phyloP scores from a whole-genome alignment of 2,888 invertebrate species.

The Cephus sareptanus region DNA sequence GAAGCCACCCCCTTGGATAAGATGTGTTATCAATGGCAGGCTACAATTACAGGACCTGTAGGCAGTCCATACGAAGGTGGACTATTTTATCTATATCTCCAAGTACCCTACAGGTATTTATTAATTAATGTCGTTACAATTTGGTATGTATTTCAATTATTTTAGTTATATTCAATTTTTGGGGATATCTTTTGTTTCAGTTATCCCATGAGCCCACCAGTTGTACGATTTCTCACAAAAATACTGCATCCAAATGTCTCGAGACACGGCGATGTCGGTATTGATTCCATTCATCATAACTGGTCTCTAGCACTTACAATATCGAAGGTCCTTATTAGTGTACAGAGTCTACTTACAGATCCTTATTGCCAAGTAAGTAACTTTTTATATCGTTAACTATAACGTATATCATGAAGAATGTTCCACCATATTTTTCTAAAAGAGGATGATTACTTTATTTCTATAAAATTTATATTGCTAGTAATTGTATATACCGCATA shows the following conservation, averaged over 20 bases:
- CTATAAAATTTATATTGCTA: too few relatives aligned
- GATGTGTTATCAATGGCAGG: slow-evolving; percentile 92
- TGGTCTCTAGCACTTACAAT: slow-evolving; percentile 95
- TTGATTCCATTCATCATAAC: slow-evolving; percentile 95
- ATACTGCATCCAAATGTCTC: slow-evolving; percentile 96
- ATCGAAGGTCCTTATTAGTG: slow-evolving; percentile 87
- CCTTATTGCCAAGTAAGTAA: slow-evolving; percentile 83
- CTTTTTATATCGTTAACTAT: background rate
- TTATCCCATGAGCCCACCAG: slow-evolving; percentile 93
- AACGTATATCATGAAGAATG: background rate
- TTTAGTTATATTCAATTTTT: background rate
- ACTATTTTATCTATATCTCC: slow-evolving; percentile 89
- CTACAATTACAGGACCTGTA: slow-evolving; percentile 89
- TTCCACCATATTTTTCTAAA: background rate
- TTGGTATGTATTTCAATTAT: background rate
- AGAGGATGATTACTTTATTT: too few relatives aligned
- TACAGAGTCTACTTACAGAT: slow-evolving; percentile 89
- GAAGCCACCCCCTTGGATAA: slow-evolving; percentile 84
- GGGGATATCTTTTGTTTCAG: slow-evolving; percentile 54
- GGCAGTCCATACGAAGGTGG: slow-evolving; percentile 96
- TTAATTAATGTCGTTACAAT: background rate
- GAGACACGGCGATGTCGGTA: slow-evolving; percentile 94
- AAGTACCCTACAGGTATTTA: slow-evolving; percentile 82
- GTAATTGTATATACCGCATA: too few relatives aligned
- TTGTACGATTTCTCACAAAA: slow-evolving; percentile 91